A percentile compares a stretch with the other conserved stretches of the same genome.
phyloP scores from a whole-genome alignment of 2,113 vertebrate species.

The Onychostoma macrolepis region DNA sequence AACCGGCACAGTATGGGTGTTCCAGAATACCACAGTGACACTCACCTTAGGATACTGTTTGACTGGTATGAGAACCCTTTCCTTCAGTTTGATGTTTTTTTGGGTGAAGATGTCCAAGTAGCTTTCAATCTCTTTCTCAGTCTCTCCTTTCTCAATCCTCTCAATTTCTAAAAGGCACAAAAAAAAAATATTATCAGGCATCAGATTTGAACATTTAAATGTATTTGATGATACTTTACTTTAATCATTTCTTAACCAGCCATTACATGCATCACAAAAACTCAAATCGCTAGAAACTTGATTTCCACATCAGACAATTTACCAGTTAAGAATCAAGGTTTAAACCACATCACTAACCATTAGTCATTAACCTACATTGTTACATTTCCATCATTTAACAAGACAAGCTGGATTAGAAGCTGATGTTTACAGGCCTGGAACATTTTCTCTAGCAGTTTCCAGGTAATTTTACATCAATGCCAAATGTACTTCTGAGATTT shows the following conservation, averaged over 20 bases:
- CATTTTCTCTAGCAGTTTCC: background rate
- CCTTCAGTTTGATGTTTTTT: slow-evolving; percentile 97
- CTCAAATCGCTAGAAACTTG: background rate
- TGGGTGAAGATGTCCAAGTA: slow-evolving; percentile 98
- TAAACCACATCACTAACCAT: background rate
- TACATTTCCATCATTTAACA: background rate
- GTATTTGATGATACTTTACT: background rate
- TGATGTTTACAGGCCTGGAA: background rate
- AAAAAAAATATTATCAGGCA: slow-evolving; percentile 39
- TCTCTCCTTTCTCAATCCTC: slow-evolving; percentile 90
- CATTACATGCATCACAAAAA: background rate
- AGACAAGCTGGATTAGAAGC: background rate
- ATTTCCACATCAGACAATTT: background rate
- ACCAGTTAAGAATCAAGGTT: background rate
- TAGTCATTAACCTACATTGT: no score
- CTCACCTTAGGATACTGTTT: slow-evolving; percentile 95
- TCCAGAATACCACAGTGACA: background rate
- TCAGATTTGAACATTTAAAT: background rate
- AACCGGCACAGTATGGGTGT: background rate
- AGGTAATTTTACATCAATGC: background rate
- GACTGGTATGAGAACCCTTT: slow-evolving; percentile 95
- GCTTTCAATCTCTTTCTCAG: slow-evolving; percentile 72
- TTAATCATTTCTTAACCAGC: background rate
- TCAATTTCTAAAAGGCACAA: slow-evolving; percentile 87
- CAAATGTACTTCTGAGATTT: background rate